Conservation (phyloP, 2,797 vertebrate genomes). For the Myotis planiceps region DNA sequence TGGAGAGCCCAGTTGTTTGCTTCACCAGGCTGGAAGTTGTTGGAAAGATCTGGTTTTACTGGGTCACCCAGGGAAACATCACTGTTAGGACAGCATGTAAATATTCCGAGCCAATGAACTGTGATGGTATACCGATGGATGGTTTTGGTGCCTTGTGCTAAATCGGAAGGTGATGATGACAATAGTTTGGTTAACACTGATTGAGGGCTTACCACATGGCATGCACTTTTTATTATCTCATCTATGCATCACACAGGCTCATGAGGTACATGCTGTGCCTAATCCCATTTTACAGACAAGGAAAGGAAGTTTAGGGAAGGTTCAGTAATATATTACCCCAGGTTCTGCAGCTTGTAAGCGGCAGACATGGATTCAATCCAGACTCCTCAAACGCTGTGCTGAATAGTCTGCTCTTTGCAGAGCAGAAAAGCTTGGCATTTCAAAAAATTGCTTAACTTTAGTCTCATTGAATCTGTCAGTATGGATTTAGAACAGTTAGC, state of each 20-base stretch:
- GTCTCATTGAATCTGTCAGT: background rate
- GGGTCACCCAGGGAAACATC: background rate
- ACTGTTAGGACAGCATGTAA: background rate
- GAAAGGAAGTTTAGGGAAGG: background rate
- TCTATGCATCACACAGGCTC: background rate
- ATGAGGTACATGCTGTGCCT: rapidly evolving
- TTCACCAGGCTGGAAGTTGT: background rate
- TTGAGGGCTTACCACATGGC: rapidly evolving
- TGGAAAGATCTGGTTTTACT: background rate
- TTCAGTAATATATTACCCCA: background rate
- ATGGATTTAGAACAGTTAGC: background rate
- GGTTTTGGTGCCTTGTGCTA: background rate
- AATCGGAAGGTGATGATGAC: background rate
- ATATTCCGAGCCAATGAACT: background rate
- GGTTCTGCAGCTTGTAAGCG: background rate
- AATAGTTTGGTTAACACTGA: background rate
- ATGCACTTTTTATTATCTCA: background rate
- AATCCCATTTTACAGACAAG: background rate
- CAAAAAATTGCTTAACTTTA: background rate
- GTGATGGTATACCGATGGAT: background rate
- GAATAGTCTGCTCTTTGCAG: background rate
- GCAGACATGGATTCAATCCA: background rate
- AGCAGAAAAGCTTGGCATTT: background rate
- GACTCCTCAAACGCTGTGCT: rapidly evolving
- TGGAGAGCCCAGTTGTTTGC: background rate